phyloP scores from a whole-genome alignment of 2,888 invertebrate species.

The Ennomos quercinarius region DNA sequence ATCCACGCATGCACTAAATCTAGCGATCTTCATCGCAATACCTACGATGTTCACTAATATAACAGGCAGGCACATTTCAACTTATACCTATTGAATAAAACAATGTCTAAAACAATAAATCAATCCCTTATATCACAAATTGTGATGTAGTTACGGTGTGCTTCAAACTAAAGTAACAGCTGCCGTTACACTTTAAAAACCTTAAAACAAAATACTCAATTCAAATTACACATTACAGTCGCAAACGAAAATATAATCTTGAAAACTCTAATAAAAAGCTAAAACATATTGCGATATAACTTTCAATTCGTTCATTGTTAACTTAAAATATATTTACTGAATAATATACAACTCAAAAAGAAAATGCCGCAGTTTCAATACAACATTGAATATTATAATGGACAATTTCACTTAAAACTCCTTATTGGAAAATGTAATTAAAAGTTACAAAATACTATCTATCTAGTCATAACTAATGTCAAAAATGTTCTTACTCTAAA shows the following conservation, averaged over 20 bases:
- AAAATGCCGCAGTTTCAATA: constrained; percentile 38
- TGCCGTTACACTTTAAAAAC: constrained; percentile 53
- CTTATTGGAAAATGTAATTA: constrained; percentile 46
- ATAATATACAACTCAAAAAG: constrained; percentile 68
- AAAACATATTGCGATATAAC: constrained; percentile 73
- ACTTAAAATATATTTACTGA: constrained; percentile 71
- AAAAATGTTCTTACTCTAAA: constrained; percentile 62
- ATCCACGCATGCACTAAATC: constrained; percentile 2
- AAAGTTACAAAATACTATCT: constrained; percentile 52
- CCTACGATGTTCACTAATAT: constrained; percentile 41
- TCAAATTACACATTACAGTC: constrained; percentile 34
- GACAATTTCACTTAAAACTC: constrained; percentile 50
- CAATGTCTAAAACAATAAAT: constrained; percentile 64
- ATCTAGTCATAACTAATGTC: constrained; percentile 72
- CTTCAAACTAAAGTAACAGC: constrained; percentile 51
- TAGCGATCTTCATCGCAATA: constrained; percentile 31
- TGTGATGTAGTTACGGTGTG: constrained; percentile 71
- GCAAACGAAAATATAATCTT: constrained; percentile 41
- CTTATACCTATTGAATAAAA: constrained; percentile 65
- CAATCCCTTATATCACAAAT: constrained; percentile 72
- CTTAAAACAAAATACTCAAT: constrained; percentile 38
- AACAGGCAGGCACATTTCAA: constrained; percentile 71
- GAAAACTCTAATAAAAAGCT: constrained; percentile 51
- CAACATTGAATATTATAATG: constrained; percentile 40
- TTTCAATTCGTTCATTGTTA: constrained; percentile 63